Evolutionary conservation across 2,797 vertebrate genomes (phyloP), one percentile per base, ranked within the genome.

Genomic region (Iguana delicatissima): DNA sequence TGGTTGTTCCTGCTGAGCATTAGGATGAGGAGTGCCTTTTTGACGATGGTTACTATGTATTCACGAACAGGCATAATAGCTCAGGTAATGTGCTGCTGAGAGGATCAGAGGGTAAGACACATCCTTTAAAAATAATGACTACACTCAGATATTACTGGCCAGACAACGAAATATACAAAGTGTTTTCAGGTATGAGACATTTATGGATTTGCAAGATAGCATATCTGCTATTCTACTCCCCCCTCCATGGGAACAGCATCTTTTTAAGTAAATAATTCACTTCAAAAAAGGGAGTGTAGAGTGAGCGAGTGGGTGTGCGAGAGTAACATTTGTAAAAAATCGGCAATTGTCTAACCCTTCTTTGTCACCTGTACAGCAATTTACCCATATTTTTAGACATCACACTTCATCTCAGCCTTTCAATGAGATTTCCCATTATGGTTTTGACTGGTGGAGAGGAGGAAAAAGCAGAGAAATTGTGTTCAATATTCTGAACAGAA

Each of bases 401-500:
- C 57, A 26, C 80, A 64, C 72, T 94, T 86, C 91, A 92, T 91
- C 83, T 89, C 84, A 67, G 85, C 46, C 52, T 86, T 91, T 93
- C 91, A 92, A 88, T 91, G 81, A 94, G 94, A 88, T 81, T 8
- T 20, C 84, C 91, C 87, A 79, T 90, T 93, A 46, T 62, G 89
- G 92, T 92, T 94, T 77, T 62, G 87, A 93, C 76, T 72, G 73
- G 50, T n/a, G 80, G 29, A 26, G 35, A 2, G n/a, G 32, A 32
- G 85, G 89, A 91, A 91, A 92, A 1, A 38, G 93, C 67, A 91
- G 80, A 92, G 94, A 94, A 95, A 91, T 94, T 94, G 64, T 79
- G 89, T 89, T 0, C 80, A 90, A 82, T 64, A 82, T 90, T 91
- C 95, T 85, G 93, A 89, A 96, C 91, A 96, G 89, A 93, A 92